phyloP scores from a whole-genome alignment of 2,888 invertebrate genomes.

The Eupithecia abbreviata region DNA sequence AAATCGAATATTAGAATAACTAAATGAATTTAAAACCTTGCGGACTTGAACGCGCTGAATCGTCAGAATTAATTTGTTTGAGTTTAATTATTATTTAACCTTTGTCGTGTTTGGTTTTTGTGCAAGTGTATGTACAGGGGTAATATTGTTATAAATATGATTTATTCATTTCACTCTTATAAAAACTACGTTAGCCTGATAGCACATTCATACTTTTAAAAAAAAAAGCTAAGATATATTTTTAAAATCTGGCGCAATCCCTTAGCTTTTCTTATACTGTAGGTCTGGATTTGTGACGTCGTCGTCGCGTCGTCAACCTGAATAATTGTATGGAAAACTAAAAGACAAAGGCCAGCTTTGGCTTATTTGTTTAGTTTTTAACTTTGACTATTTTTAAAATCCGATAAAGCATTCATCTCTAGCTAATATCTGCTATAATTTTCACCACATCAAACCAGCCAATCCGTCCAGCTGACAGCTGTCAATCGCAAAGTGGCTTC shows the following conservation, averaged over 20 bases:
- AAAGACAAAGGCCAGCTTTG: too few species aligned
- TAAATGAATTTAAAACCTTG: not conserved
- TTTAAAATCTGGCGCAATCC: too few species aligned
- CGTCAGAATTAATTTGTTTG: not conserved
- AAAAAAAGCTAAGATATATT: too few species aligned
- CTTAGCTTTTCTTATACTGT: too few species aligned
- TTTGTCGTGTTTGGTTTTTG: not conserved
- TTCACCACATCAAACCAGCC: constrained; percentile 38
- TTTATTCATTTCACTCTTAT: too few species aligned
- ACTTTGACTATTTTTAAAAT: not conserved
- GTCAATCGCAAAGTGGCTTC: constrained; percentile 54
- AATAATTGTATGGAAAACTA: too few species aligned
- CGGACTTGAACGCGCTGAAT: not conserved
- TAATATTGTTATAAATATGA: too few species aligned
- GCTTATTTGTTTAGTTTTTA: too few species aligned
- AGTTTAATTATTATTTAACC: not conserved
- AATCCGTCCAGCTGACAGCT: constrained; percentile 34
- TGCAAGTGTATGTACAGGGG: not conserved
- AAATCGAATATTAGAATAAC: not conserved
- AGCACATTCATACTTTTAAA: too few species aligned
- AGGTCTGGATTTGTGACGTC: too few species aligned
- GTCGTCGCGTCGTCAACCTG: too few species aligned
- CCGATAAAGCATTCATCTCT: not conserved
- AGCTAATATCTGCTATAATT: constrained; percentile 34
- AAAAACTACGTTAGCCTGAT: too few species aligned